Evolutionary conservation across 2,888 invertebrate species (phyloP).

Genomic region (Ferrisia virgata): DNA sequence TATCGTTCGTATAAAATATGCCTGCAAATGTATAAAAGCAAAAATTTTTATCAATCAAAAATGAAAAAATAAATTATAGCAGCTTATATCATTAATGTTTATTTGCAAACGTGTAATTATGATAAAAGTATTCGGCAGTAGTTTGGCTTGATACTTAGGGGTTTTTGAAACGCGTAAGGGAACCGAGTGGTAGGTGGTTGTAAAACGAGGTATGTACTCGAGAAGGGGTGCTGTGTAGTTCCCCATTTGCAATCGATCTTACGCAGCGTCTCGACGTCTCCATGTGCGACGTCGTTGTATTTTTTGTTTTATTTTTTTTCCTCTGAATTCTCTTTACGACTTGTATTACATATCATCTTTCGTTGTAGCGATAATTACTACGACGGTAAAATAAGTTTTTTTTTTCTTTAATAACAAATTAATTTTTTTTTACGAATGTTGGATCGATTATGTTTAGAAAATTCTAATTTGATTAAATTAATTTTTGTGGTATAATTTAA

Average conservation of each 20-base stretch:
- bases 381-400: background rate
- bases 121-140: conserved; percentile 10
- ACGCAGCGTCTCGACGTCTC: conserved; percentile 43
- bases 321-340: conserved; percentile 2
- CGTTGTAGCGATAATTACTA: background rate
- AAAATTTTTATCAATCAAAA: background rate
- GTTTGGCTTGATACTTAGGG: background rate
- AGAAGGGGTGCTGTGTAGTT: conserved; percentile 11
- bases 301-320: conserved; percentile 14
- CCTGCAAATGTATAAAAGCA: too few species aligned
- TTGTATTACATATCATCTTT: conserved; percentile 16
- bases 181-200: conserved; percentile 15
- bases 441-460: background rate
- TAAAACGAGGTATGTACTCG: conserved; percentile 10
- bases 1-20: too few species aligned
- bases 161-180: background rate
- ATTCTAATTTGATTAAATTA: background rate
- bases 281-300: conserved; percentile 41
- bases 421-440: background rate
- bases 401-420: background rate
- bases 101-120: background rate
- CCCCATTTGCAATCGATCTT: conserved; percentile 41
- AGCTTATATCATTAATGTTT: background rate
- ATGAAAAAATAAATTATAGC: background rate
- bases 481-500: background rate